phyloP scores from a whole-genome alignment of 2,888 invertebrate species.

The Athripsodes cinereus region DNA sequence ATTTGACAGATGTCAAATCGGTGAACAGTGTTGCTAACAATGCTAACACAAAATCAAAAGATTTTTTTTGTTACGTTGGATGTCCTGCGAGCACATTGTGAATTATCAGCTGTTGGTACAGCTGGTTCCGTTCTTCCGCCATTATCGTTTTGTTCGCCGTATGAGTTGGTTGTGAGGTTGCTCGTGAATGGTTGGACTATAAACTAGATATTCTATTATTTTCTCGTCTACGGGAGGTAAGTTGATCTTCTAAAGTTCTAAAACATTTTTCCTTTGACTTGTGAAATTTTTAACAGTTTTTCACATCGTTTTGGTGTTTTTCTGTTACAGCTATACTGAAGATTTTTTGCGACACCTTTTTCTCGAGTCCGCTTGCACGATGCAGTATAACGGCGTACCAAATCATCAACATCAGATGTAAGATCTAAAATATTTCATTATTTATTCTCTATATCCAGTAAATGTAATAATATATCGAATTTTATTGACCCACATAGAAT shows the following conservation, averaged over 20 bases:
- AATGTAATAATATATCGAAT: neutral
- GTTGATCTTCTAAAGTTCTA: conserved; percentile 18
- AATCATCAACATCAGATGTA: conserved; percentile 49
- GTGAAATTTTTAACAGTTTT: no score
- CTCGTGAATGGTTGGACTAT: conserved; percentile 23
- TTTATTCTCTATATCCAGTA: neutral
- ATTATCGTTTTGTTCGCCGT: conserved; percentile 28
- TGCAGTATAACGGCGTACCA: conserved; percentile 50
- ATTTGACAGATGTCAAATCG: neutral
- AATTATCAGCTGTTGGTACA: conserved; percentile 10
- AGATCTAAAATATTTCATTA: conserved; percentile 29
- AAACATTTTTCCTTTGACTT: no score
- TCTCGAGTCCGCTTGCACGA: conserved; percentile 32
- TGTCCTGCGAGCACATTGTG: conserved; percentile 33
- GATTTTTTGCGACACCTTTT: neutral
- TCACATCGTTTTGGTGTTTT: neutral
- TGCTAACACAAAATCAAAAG: neutral
- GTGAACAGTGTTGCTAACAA: neutral
- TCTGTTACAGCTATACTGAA: conserved; percentile 10
- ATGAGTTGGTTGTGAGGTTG: conserved; percentile 19
- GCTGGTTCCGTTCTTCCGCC: conserved; percentile 23
- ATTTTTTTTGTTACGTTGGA: neutral
- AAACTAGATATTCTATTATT: conserved; percentile 40
- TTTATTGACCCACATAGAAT: conserved; percentile 14
- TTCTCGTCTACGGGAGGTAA: conserved; percentile 47